A percentile compares a stretch with the other conserved stretches of the same genome.
Evolutionary conservation across 2,888 invertebrate species (phyloP).

Genomic region (Chloroclysta siterata): DNA sequence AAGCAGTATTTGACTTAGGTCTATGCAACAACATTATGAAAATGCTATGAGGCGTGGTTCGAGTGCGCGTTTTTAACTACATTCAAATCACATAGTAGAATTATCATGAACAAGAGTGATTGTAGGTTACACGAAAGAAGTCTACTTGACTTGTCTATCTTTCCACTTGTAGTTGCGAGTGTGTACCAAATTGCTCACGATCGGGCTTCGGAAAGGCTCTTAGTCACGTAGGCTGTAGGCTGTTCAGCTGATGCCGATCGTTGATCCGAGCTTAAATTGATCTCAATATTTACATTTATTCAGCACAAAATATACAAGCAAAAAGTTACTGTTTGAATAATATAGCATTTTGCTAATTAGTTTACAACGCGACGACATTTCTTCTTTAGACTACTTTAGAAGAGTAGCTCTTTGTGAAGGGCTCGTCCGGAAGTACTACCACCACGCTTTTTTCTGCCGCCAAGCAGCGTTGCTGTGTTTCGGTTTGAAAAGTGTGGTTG

Average conservation of each 20-base stretch:
- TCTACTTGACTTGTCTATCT: not conserved
- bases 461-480: too few relatives aligned
- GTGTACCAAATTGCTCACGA: slow-evolving; percentile 4
- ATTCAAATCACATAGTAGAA: not conserved
- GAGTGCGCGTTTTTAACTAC: too few relatives aligned
- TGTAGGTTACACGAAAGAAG: not conserved
- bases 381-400: too few relatives aligned
- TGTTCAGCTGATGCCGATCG: slow-evolving; percentile 13
- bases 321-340: not conserved
- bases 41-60: too few relatives aligned
- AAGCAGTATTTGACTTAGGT: too few relatives aligned
- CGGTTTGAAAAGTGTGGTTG: too few relatives aligned
- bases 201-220: slow-evolving; percentile 6
- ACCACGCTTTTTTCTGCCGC: too few relatives aligned
- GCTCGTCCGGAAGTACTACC: too few relatives aligned
- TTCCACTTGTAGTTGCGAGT: not conserved
- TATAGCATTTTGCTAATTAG: too few relatives aligned
- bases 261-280: slow-evolving; percentile 16
- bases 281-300: not conserved
- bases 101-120: not conserved
- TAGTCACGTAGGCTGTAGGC: slow-evolving; percentile 22
- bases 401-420: too few relatives aligned
- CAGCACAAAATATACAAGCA: not conserved
- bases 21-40: too few relatives aligned
- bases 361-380: too few relatives aligned